Base-by-base conservation (phyloP, 23 tunicate genomes). In the Oikopleura vanhoeffeni region DNA sequence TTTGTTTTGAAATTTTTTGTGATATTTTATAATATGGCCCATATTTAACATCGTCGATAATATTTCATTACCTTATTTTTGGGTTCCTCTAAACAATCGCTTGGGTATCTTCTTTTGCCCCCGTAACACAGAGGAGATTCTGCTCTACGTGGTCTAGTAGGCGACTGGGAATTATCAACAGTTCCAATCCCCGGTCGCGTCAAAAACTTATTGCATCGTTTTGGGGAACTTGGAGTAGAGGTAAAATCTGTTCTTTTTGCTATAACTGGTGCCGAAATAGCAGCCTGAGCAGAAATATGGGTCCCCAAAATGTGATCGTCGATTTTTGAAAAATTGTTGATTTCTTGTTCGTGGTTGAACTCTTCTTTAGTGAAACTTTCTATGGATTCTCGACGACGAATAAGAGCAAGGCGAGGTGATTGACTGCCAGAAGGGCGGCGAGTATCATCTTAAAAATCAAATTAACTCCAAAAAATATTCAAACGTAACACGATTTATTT, bases 301-400 rank as follows among this genome's bases (percentile, higher is more conserved):
- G 64, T 49, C 13, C 64, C 64, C 64, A 24, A 49, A 49, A 49
- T 49, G 24, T 49, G 64, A 24, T 71, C 79, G 38, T 30, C 79
- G 32, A 71, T 71, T 32, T 71, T 71, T 32, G 34, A 32, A 13
- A 71, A 2, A 30, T 13, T 2, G 38, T 71, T 71, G 36, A 30
- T 32, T 71, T 71, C 79, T 18, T 71, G 27, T 71, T 71, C 79
- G 79, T 71, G 79, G 34, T 3, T 71, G 2, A 71, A 2, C 32
- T 71, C 79, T 2, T 71, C 79, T 30, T 71, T 33, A 32, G 34
- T 71, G 79, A 71, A 71, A 13, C 79, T 38, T 13, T 71, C 79
- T 18, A 71, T 71, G 27, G 79, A 71, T 18, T 71, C 79, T 2
- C 79, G 79, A 4, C 79, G 79, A 24, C 79, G 79, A 71, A 71